A percentile compares a stretch with the other conserved stretches of the same genome.
These are phyloP conservation scores for Chalcis sispes DNA, from an alignment of 2,888 invertebrate species.

Conservation along the genomic window DNA sequence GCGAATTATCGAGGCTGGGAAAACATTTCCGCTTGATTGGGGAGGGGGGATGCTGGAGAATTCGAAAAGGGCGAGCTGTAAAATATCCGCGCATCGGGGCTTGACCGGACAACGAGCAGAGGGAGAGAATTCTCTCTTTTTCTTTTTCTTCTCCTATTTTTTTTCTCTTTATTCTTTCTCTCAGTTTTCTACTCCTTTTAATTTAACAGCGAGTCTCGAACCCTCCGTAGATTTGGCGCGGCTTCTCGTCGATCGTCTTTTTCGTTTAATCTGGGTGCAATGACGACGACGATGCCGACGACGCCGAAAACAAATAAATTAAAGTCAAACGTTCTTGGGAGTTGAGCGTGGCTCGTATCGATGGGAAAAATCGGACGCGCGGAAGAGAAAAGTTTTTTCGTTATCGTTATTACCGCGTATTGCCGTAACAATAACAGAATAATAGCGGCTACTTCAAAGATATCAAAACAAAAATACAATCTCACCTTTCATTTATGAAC, in stretches of 20 bases:
- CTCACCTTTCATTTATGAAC: too few relatives aligned
- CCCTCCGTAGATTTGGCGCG: neutral
- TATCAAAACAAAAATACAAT: too few relatives aligned
- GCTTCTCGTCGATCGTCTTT: slow-evolving; percentile 5
- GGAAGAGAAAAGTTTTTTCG: too few relatives aligned
- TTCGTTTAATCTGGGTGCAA: slow-evolving; percentile 66
- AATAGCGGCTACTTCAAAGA: neutral
- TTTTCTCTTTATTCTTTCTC: neutral
- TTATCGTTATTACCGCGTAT: too few relatives aligned
- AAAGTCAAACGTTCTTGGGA: slow-evolving; percentile 30
- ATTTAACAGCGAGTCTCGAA: slow-evolving; percentile 1
- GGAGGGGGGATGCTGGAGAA: neutral
- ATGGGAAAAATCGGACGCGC: too few relatives aligned
- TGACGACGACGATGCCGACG: too few relatives aligned
- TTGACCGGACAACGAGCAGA: neutral
- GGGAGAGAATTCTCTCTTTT: too few relatives aligned
- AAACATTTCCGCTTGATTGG: slow-evolving; percentile 29
- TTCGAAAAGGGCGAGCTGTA: too few relatives aligned
- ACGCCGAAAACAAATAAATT: slow-evolving; percentile 68
- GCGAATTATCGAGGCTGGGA: slow-evolving; percentile 4
- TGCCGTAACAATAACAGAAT: neutral
- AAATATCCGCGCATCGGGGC: neutral
- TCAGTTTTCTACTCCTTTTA: too few relatives aligned
- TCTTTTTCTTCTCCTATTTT: neutral
- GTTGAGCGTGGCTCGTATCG: slow-evolving; percentile 7